Base-by-base conservation (phyloP, 2,888 invertebrate species). In the Gymnosoma rotundatum region DNA sequence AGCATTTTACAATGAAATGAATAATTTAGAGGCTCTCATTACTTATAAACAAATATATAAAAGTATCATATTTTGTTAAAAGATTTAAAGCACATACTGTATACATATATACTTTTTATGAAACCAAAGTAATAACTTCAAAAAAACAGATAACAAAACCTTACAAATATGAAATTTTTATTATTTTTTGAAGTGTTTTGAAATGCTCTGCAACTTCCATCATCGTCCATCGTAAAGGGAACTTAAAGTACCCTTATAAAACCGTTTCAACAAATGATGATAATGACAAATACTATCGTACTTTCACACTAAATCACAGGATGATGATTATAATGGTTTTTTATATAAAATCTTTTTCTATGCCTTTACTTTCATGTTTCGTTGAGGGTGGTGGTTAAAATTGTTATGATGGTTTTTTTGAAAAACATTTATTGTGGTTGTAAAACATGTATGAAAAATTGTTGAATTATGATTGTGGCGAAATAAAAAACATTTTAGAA, bases 381-480 rank as follows among this genome's bases (percentile, higher is more conserved):
- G 50, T 74, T 54, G 25, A 72, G 76, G 81, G 75, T 69, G 42
- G 12, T 42, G 42, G 42, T 12, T 42, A 8, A 42, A 42, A 42
- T 42, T 61, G 80, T 80, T 67, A 21, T 48, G 12, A 21, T 21
- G 25, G 21, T 48, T 48, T 20, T 50, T 50, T 75, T 38, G 48
- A 69, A 50, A 21, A 45, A 63, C 69, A 63, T 78, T 70, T 70
- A 78, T 78, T 78, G 52, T 61, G 69, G 52, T 78, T 78, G 69
- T 70, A 78, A 64, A 83, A 73, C 45, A 58, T 67, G 52, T 61
- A 75, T 64, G 70, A 66, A 70, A 79, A 83, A 83, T 83, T 60
- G 64, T 70, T 83, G 79, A 79, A 75, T 75, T 79, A 83, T 83
- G 79, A 79, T 83, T 83, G 78, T 79, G 69, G 69, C 32, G n/a